These are phyloP conservation scores for Zaprionus obscuricornis DNA, from an alignment of 2,888 invertebrate species.

Conservation along the genomic window DNA sequence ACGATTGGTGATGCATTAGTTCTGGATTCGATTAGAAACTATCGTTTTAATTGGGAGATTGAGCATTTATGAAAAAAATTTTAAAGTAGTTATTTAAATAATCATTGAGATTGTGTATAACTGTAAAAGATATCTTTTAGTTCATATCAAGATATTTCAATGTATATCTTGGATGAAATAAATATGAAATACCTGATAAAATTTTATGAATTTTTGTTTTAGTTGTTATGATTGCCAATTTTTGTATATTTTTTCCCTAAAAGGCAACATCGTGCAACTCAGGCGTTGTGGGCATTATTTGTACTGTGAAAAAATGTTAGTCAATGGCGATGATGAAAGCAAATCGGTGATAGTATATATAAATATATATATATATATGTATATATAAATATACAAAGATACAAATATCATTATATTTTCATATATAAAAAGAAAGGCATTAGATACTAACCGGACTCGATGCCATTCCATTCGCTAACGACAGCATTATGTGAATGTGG, in stretches of 20 bases:
- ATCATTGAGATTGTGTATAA: background rate
- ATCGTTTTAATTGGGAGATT: slow-evolving; percentile 59
- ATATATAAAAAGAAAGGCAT: background rate
- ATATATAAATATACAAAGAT: too few relatives aligned
- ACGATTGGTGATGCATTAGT: slow-evolving; percentile 20
- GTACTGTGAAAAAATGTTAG: slow-evolving; percentile 78
- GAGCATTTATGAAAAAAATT: slow-evolving; percentile 82
- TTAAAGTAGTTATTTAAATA: background rate
- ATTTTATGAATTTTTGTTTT: slow-evolving; percentile 39
- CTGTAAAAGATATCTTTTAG: background rate
- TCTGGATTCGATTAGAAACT: too few relatives aligned
- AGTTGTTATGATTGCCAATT: slow-evolving; percentile 28
- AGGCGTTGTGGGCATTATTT: slow-evolving; percentile 80
- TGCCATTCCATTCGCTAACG: slow-evolving; percentile 83
- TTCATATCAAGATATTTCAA: background rate
- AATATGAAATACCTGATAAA: slow-evolving; percentile 57
- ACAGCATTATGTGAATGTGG: slow-evolving; percentile 79
- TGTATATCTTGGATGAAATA: background rate
- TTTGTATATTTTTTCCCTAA: slow-evolving; percentile 58
- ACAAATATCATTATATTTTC: too few relatives aligned
- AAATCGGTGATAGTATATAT: slow-evolving; percentile 20
- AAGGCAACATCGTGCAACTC: slow-evolving; percentile 81
- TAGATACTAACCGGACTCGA: slow-evolving; percentile 81
- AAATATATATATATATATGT: background rate
- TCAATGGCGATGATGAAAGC: slow-evolving; percentile 26